Evolutionary conservation across 1,140 invertebrate genomes (phyloP), one percentile per base, ranked within the genome.

Genomic region (Dryas iulia): DNA sequence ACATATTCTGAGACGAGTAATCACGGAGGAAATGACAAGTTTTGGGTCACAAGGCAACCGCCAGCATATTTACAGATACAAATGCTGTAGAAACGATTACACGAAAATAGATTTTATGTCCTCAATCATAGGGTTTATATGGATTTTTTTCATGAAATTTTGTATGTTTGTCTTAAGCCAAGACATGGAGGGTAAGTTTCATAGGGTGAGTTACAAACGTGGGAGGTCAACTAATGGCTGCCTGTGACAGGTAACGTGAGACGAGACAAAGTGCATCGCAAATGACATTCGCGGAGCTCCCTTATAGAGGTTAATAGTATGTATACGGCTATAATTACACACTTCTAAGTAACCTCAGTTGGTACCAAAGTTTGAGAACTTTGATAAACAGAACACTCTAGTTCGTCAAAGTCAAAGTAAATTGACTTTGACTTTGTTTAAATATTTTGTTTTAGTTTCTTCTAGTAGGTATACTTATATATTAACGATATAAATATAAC

Each of bases 191-290:
- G 83, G 84, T 87, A 88, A 84, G 77, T 87, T 83, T 83, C 77
- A 77, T 82, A 77, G 85, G 84, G 86, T 83, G 81, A 79, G 81
- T 86, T 81, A 63, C 74, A 72, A 70, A 77, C 76, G 80, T 82
- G 80, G 82, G 82, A 86, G 84, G 89, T 91, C 84, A 89, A 67
- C 77, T 91, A 91, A 91, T 91, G 86, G 88, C 75, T 86, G 83
- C 57, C 74, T 69, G 80, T 86, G 86, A 88, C 89, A 91, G 86
- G 87, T 91, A 89, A 89, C 77, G 76, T 74, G 89, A 89, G 84
- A 87, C 72, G 76, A 66, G 82, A 87, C 86, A 89, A 89, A 91
- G 87, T 91, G 89, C 89, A 91, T 83, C 83, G 80, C 76, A 84
- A 77, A 84, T 87, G 86, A 87, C 84, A 81, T 84, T 77, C 73